Percentiles rank a stretch among this genome's conserved stretches.
phyloP scores from a whole-genome alignment of 2,888 invertebrate genomes.

The Encarsia formosa region DNA sequence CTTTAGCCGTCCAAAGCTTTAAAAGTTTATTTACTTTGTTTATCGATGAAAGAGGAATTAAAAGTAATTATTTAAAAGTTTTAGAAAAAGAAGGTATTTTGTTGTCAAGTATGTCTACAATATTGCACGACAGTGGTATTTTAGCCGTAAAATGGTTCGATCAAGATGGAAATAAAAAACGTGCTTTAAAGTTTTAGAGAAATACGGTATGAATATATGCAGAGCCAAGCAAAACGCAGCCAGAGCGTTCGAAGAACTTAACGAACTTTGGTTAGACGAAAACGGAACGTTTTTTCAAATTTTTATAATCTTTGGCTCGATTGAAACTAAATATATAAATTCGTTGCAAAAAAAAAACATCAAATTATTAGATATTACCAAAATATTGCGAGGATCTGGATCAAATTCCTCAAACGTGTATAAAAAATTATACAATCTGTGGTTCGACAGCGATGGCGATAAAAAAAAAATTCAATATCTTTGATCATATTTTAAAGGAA shows the following conservation, averaged over 20 bases:
- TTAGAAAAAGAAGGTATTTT: neutral
- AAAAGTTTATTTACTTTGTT: conserved; percentile 1
- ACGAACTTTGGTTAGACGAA: neutral
- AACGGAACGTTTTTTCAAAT: conserved; percentile 6
- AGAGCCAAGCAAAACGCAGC: too few relatives aligned
- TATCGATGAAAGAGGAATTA: conserved; percentile 1
- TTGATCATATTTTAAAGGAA: too few relatives aligned
- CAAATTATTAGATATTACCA: neutral
- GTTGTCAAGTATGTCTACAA: neutral
- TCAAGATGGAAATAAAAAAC: neutral
- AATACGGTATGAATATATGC: neutral
- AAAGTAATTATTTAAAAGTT: neutral
- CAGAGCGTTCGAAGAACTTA: neutral
- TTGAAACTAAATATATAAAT: too few relatives aligned
- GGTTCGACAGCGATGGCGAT: too few relatives aligned
- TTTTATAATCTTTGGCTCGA: too few relatives aligned
- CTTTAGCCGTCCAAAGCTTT: neutral
- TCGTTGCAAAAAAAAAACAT: neutral
- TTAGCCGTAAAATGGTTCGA: conserved; percentile 8
- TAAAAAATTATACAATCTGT: conserved; percentile 1
- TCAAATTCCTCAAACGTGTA: neutral
- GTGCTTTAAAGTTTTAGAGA: conserved; percentile 2
- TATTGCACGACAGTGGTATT: neutral
- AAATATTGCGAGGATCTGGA: neutral
- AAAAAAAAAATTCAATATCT: too few relatives aligned